Evolutionary conservation across 1,140 invertebrate species (phyloP).

Genomic region (Zophobas atratus): DNA sequence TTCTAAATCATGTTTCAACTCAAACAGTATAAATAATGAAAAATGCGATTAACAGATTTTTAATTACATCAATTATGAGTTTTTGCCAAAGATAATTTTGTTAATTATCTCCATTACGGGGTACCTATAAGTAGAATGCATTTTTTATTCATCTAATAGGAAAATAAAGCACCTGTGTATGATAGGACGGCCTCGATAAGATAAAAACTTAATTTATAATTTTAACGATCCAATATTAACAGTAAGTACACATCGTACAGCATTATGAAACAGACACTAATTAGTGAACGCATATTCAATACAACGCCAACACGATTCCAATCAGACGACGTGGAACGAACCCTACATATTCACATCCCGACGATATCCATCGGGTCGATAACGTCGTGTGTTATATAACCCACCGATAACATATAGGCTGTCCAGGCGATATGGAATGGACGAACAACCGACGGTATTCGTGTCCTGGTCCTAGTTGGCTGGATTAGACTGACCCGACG

Average conservation of each 20-base stretch:
- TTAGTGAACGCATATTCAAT: constrained; percentile 42
- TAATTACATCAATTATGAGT: background rate
- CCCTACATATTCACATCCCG: constrained; percentile 28
- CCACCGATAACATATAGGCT: constrained; percentile 38
- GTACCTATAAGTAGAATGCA: background rate
- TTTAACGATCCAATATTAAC: constrained; percentile 43
- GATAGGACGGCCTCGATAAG: constrained; percentile 22
- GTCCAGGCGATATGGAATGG: constrained; percentile 7
- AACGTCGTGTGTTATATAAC: constrained; percentile 35
- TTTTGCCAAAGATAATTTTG: background rate
- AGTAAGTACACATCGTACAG: constrained; percentile 39
- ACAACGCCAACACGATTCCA: constrained; percentile 37
- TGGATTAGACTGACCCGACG: constrained; percentile 38
- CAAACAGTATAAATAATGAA: too few species aligned
- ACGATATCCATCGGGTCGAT: constrained; percentile 40
- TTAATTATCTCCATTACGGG: background rate
- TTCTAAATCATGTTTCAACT: too few species aligned
- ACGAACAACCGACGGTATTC: constrained; percentile 20
- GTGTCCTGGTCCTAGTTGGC: constrained; percentile 34
- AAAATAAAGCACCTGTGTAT: constrained; percentile 33
- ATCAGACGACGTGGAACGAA: constrained; percentile 39
- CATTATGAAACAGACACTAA: constrained; percentile 43
- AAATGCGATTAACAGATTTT: background rate
- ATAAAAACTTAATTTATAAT: constrained; percentile 42
- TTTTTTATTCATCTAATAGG: constrained; percentile 21